phyloP scores from a whole-genome alignment of 2,888 invertebrate genomes.

The Dicycla oo region DNA sequence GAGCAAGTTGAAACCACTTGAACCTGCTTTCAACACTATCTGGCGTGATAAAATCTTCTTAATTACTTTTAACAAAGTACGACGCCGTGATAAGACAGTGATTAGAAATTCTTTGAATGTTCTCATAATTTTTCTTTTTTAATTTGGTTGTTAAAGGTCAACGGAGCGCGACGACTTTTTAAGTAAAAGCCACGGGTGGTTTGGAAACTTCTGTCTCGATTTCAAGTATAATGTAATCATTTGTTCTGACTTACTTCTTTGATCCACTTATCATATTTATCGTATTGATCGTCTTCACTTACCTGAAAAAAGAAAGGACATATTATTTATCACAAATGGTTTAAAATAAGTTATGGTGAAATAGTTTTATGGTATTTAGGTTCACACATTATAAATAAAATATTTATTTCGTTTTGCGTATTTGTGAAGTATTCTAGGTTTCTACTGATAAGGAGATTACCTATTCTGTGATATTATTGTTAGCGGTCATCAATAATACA shows the following conservation, averaged over 20 bases:
- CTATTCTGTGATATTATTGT: too few relatives aligned
- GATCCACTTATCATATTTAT: background rate
- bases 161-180: slow-evolving; percentile 56
- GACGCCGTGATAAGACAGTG: slow-evolving; percentile 62
- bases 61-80: slow-evolving; percentile 76
- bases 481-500: too few relatives aligned
- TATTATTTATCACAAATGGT: background rate
- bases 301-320: slow-evolving; percentile 60
- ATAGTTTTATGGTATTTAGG: background rate
- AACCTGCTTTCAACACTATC: slow-evolving; percentile 75
- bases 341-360: background rate
- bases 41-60: slow-evolving; percentile 79
- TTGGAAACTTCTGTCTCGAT: slow-evolving; percentile 45
- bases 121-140: slow-evolving; percentile 68
- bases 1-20: slow-evolving; percentile 79
- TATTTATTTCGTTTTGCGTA: background rate
- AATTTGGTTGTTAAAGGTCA: slow-evolving; percentile 59
- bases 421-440: too few relatives aligned
- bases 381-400: background rate
- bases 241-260: slow-evolving; percentile 44
- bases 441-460: background rate
- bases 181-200: slow-evolving; percentile 51
- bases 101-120: slow-evolving; percentile 72
- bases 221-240: slow-evolving; percentile 34
- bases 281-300: slow-evolving; percentile 34